Evolutionary conservation across 2,797 vertebrate genomes (phyloP).

Genomic region (Hafferia zeledoni): DNA sequence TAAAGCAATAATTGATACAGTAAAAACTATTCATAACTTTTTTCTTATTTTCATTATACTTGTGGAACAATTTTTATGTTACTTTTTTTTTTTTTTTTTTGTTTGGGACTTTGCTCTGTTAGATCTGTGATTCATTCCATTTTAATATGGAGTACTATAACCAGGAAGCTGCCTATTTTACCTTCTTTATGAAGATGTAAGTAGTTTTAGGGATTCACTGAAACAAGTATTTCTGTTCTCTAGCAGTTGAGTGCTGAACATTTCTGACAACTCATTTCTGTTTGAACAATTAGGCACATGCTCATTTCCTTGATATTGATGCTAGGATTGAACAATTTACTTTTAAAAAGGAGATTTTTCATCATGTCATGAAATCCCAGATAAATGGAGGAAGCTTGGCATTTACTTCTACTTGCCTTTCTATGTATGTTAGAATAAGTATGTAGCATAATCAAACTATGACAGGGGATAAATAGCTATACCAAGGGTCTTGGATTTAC

Average conservation of each 20-base stretch:
- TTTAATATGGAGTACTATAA: background rate
- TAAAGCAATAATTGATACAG: background rate
- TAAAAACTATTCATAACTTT: background rate
- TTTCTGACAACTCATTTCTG: background rate
- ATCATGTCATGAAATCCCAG: background rate
- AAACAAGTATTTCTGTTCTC: background rate
- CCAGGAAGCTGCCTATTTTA: background rate
- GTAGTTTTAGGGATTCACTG: background rate
- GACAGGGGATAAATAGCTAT: background rate
- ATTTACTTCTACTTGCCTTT: background rate
- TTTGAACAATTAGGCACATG: background rate
- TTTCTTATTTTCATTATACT: background rate
- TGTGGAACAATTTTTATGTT: background rate
- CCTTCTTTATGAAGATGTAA: background rate
- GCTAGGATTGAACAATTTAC: background rate
- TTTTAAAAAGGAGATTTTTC: background rate
- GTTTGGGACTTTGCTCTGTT: background rate
- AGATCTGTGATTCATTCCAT: background rate
- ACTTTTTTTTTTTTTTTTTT: background rate
- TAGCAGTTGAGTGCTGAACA: background rate
- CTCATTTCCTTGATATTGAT: background rate
- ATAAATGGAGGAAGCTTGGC: background rate
- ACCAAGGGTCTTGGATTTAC: background rate
- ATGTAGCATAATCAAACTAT: background rate
- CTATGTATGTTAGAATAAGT: background rate